Evolutionary conservation across 2,888 invertebrate species (phyloP).

Genomic region (Eucera pruinosa): DNA sequence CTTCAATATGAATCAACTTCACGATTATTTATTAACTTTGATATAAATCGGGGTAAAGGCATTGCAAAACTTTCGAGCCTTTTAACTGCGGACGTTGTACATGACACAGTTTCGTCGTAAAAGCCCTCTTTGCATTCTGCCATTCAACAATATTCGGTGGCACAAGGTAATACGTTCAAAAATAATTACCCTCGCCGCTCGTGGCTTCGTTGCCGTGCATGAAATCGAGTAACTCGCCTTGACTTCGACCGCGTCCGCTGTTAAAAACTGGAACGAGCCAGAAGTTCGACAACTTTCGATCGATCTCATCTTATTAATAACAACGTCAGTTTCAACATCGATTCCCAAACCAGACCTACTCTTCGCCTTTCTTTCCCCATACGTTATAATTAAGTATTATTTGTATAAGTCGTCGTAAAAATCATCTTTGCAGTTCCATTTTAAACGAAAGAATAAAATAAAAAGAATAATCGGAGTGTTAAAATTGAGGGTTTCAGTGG

Average conservation of each 20-base stretch:
- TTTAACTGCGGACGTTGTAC: not conserved
- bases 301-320: slow-evolving; percentile 44
- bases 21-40: not conserved
- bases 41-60: not conserved
- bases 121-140: not conserved
- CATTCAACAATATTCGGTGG: slow-evolving; percentile 22
- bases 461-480: not conserved
- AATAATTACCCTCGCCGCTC: slow-evolving; percentile 33
- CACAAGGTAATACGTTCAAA: slow-evolving; percentile 20
- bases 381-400: not conserved
- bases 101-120: slow-evolving; percentile 22
- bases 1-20: not conserved
- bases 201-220: slow-evolving; percentile 38
- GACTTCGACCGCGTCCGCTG: slow-evolving; percentile 27
- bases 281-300: slow-evolving; percentile 52
- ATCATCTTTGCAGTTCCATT: not conserved
- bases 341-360: not conserved
- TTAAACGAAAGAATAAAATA: too few species aligned
- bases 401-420: not conserved
- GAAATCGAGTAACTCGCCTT: slow-evolving; percentile 50
- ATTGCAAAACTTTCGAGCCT: not conserved
- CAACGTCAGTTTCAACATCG: slow-evolving; percentile 31
- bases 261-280: slow-evolving; percentile 49
- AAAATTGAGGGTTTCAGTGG: too few species aligned
- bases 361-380: not conserved